These are phyloP conservation scores for Hoplodrina blanda DNA, from an alignment of 2,888 invertebrate species.

Conservation along the genomic window DNA sequence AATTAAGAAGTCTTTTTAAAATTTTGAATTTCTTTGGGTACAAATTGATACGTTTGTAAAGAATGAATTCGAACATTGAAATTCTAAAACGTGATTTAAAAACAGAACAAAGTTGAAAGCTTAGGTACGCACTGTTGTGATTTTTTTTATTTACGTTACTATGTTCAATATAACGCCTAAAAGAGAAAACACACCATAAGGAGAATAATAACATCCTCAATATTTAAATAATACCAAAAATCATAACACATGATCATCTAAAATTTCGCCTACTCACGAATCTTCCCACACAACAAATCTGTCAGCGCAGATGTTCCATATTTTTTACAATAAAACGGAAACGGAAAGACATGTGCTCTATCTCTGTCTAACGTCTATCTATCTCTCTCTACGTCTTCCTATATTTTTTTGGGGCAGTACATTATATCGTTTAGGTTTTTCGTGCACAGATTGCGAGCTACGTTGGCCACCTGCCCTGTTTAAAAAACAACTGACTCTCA, in stretches of 20 bases:
- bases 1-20: neutral
- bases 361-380: constrained; percentile 72
- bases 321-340: constrained; percentile 88
- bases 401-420: constrained; percentile 75
- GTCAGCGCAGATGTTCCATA: constrained; percentile 84
- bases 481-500: constrained; percentile 85
- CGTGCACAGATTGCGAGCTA: constrained; percentile 83
- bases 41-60: neutral
- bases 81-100: neutral
- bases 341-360: constrained; percentile 83
- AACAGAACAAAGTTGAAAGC: neutral
- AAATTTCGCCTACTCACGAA: constrained; percentile 64
- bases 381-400: constrained; percentile 77
- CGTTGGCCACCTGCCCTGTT: constrained; percentile 81
- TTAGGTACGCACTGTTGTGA: neutral
- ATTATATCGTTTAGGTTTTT: constrained; percentile 81
- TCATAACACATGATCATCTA: constrained; percentile 49
- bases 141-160: neutral
- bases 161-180: neutral
- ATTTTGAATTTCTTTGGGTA: neutral
- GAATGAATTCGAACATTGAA: neutral
- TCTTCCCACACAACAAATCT: constrained; percentile 81
- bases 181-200: constrained; percentile 29
- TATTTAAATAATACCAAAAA: constrained; percentile 45
- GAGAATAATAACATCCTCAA: constrained; percentile 44